Percentiles rank a stretch among this genome's conserved stretches.
These are phyloP conservation scores for Chelonus formosanus DNA, from an alignment of 2,888 invertebrate genomes.

Conservation along the genomic window DNA sequence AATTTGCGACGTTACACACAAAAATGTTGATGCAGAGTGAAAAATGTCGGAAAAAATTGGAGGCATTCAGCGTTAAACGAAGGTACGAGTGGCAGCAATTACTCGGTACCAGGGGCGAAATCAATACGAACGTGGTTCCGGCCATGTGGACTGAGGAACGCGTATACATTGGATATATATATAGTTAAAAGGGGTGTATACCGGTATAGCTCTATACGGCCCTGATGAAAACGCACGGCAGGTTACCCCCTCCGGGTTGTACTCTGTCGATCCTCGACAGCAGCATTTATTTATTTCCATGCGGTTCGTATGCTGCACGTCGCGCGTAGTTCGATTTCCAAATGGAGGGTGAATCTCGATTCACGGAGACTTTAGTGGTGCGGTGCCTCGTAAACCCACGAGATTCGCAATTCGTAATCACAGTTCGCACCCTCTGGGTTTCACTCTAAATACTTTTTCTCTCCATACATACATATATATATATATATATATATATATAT, in stretches of 20 bases:
- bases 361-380: conserved; percentile 35
- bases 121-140: conserved; percentile 38
- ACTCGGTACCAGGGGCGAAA: conserved; percentile 40
- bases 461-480: background rate
- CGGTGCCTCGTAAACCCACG: conserved; percentile 37
- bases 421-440: conserved; percentile 41
- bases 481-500: conserved; percentile 2
- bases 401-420: conserved; percentile 50
- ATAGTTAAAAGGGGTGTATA: conserved; percentile 16
- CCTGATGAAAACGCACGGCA: conserved; percentile 11
- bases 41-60: too few species aligned
- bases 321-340: conserved; percentile 38
- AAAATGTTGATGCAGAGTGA: too few species aligned
- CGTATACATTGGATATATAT: conserved; percentile 9
- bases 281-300: conserved; percentile 56
- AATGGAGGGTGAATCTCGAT: conserved; percentile 41
- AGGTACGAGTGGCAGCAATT: conserved; percentile 30
- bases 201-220: background rate
- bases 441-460: background rate
- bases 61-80: background rate
- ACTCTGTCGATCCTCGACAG: conserved; percentile 37
- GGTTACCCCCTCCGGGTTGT: conserved; percentile 2
- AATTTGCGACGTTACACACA: too few species aligned
- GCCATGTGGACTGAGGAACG: conserved; percentile 19
- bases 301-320: conserved; percentile 46